These are phyloP conservation scores for Rhinogobius similis DNA, from an alignment of 2,113 vertebrate genomes.

Conservation along the genomic window DNA sequence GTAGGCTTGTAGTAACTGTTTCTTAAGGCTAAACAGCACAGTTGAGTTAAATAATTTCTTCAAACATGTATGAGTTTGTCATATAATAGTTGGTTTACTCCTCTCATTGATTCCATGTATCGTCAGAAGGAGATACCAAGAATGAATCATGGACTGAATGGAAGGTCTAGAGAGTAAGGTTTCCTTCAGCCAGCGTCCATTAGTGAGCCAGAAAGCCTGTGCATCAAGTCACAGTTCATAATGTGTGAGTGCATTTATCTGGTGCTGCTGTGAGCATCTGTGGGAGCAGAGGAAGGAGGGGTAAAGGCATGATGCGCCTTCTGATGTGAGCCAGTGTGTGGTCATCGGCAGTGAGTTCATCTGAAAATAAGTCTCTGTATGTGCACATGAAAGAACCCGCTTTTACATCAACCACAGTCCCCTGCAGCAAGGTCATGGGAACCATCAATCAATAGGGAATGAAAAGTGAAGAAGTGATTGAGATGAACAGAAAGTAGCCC, in stretches of 20 bases:
- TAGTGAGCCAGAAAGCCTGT: constrained; percentile 27
- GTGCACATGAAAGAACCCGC: constrained; percentile 41
- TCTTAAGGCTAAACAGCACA: too few species aligned
- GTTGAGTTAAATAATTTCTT: not conserved
- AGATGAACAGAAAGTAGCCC: constrained; percentile 27
- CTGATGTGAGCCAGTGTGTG: constrained; percentile 26
- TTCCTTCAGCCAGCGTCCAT: constrained; percentile 41
- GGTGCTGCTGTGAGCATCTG: constrained; percentile 38
- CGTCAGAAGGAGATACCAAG: constrained; percentile 11
- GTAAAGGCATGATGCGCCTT: constrained; percentile 3
- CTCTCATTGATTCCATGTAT: not conserved
- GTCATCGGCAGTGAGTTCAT: constrained; percentile 23
- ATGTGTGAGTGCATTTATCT: constrained; percentile 23
- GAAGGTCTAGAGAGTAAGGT: constrained; percentile 25
- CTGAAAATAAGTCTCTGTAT: constrained; percentile 40
- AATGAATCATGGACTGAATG: constrained; percentile 32
- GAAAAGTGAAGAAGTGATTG: constrained; percentile 7
- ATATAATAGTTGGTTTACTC: not conserved
- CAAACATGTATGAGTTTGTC: not conserved
- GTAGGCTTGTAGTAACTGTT: too few species aligned
- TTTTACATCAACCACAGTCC: constrained; percentile 43
- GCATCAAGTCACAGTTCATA: constrained; percentile 23
- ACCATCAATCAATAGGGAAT: constrained; percentile 54
- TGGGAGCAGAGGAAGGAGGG: not conserved
- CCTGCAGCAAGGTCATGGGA: constrained; percentile 69